Evolutionary conservation across 2,888 invertebrate species (phyloP), one percentile per base, ranked within the genome.

Genomic region (Ceramica pisi): DNA sequence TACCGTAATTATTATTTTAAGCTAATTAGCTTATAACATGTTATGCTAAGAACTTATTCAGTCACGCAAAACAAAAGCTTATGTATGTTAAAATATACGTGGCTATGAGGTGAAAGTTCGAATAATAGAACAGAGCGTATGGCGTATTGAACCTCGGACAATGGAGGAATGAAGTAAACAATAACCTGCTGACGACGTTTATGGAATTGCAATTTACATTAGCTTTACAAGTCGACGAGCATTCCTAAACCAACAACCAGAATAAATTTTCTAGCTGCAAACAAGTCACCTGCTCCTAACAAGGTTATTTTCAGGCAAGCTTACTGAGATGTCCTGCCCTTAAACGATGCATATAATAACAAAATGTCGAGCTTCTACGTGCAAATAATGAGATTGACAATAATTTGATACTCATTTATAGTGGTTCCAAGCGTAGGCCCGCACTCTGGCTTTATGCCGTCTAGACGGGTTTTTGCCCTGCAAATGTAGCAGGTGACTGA

Each of bases 401-500:
- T 88, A 78, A 86, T 82, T 86, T 86, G 85, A 76, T 84, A 76
- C 77, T 74, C 67, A 78, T 85, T 82, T 81, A 76, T 71, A 77
- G 78, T 80, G 78, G 83, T 87, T 88, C 83, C 76, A 87, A 81
- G 83, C 83, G 84, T 89, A 87, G 82, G 87, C 86, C 76, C 83
- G 88, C 86, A 89, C 87, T 88, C 81, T 83, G 79, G 89, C 87
- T 85, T 87, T 82, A 86, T 86, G 85, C 83, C 76, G 94, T 94
- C 94, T 95, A 95, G 95, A 95, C 94, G 78, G 84, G 92, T 94
- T 94, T 94, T 94, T 93, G 84, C 87, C 78, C 80, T 78, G 85
- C 75, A 87, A 89, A 89, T 88, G 88, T 77, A 88, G 88, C 92
- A 91, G 91, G 90, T 93, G 91, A 87, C 87, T 87, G 86, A 83